Conservation (phyloP, 2,888 invertebrate genomes). For the Malacosoma neustria region DNA sequence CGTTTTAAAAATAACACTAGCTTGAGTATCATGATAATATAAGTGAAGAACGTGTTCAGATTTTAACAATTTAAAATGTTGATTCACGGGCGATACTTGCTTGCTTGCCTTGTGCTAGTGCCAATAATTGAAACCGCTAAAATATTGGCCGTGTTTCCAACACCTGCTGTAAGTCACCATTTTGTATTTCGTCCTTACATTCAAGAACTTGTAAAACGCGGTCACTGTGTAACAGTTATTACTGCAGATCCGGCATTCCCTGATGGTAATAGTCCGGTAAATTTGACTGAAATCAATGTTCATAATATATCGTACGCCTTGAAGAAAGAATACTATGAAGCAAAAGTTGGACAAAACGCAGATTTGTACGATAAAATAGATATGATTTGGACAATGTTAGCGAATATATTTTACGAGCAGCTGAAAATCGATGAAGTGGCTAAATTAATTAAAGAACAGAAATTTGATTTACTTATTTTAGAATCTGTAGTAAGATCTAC, state of each 20-base stretch:
- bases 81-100: not conserved
- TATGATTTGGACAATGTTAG: conserved; percentile 5
- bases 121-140: conserved; percentile 18
- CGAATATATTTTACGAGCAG: conserved; percentile 14
- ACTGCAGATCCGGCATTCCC: conserved; percentile 40
- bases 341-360: conserved; percentile 7
- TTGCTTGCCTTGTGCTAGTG: not conserved
- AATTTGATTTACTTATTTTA: conserved; percentile 30
- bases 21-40: too few relatives aligned
- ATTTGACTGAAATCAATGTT: conserved; percentile 43
- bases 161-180: conserved; percentile 52
- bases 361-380: conserved; percentile 12
- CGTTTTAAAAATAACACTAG: too few relatives aligned
- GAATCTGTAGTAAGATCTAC: conserved; percentile 21
- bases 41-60: too few relatives aligned
- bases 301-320: conserved; percentile 27
- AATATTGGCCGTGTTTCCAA: conserved; percentile 38
- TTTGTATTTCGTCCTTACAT: conserved; percentile 36
- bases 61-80: not conserved
- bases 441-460: conserved; percentile 17
- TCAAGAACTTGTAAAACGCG: conserved; percentile 38
- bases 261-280: conserved; percentile 22
- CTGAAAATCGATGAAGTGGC: conserved; percentile 17
- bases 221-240: conserved; percentile 47
- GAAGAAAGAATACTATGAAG: conserved; percentile 5